Evolutionary conservation across 2,888 invertebrate genomes (phyloP), one percentile per base, ranked within the genome.

Genomic region (Pseudococcus viburni): DNA sequence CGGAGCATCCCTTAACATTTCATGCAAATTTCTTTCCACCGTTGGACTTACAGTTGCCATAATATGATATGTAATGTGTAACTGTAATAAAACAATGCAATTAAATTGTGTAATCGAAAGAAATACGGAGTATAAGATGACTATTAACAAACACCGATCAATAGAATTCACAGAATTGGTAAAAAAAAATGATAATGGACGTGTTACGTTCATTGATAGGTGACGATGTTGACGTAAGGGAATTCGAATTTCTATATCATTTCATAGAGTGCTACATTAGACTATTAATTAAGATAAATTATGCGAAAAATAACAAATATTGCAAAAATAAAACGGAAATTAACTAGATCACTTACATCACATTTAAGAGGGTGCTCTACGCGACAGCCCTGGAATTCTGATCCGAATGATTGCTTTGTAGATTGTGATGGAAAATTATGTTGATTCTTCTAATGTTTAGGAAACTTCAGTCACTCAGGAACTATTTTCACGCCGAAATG

Each of bases 1-100:
- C 85, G 96, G 95, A 80, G 96, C 95, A 91, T 96, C 96, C 91
- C 96, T 96, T 89, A 96, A 92, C 96, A 96, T 96, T 93, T 96
- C 96, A 91, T 96, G 96, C 91, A 96, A 96, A 91, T 95, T 95
- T 90, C 95, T 93, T 91, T 95, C 95, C 77, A 89, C 88, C 11
- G 73, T 73, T 19, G 86, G 86, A 46, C 68, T 88, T 42, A 59
- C 55, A 33, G 68, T 83, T 46, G 51, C 84, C 84, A 59, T 55
- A 7, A 55, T 46, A 80, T 39, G 39, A 80, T 15, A 42, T 19
- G n/a, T 15, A 39, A 51, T 12, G 77, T 39, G 26, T 26, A 77
- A 77, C 77, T 77, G 77, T 12, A 77, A 39, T 26, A 77, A 12
- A 22, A 39, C 4, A 17, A n/a, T 26, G 33, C 5, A 26, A 15